Conservation (phyloP, 2,797 vertebrate species). For the Molossus alvarezi region DNA sequence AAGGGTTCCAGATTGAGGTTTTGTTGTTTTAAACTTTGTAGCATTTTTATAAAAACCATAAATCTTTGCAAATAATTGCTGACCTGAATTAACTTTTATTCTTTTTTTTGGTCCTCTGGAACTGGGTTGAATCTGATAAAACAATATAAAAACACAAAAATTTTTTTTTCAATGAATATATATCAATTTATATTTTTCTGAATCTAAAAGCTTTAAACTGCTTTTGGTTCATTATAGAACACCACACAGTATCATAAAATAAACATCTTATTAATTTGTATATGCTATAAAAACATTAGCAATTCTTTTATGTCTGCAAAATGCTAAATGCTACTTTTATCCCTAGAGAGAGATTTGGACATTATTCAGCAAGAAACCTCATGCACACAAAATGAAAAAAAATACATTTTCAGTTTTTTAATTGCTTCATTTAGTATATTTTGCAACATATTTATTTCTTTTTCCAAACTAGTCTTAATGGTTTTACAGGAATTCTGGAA, state of each 20-base stretch:
- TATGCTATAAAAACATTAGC: background rate
- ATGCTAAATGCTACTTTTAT: slow-evolving; percentile 48
- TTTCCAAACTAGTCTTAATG: slow-evolving; percentile 74
- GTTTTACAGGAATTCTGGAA: slow-evolving; percentile 88
- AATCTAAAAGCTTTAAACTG: slow-evolving; percentile 57
- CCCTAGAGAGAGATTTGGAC: background rate
- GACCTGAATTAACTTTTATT: slow-evolving; percentile 57
- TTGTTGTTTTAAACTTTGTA: slow-evolving; percentile 56
- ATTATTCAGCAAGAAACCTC: slow-evolving; percentile 47
- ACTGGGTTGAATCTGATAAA: slow-evolving; percentile 38
- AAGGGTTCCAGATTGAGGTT: slow-evolving; percentile 45
- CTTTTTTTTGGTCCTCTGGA: slow-evolving; percentile 35
- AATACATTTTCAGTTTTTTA: slow-evolving; percentile 52
- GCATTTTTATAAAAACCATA: slow-evolving; percentile 24
- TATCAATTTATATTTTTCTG: slow-evolving; percentile 45
- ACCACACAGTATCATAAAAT: slow-evolving; percentile 60
- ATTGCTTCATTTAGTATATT: slow-evolving; percentile 58
- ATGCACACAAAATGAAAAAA: slow-evolving; percentile 41
- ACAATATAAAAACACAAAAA: slow-evolving; percentile 33
- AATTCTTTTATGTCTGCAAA: slow-evolving; percentile 49
- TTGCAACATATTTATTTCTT: slow-evolving; percentile 55
- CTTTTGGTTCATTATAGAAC: slow-evolving; percentile 56
- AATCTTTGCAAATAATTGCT: slow-evolving; percentile 22
- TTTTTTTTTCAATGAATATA: slow-evolving; percentile 13
- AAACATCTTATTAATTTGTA: slow-evolving; percentile 45